Percentiles rank a stretch among this genome's conserved stretches.
Evolutionary conservation across 2,888 invertebrate species (phyloP).

Genomic region (Trichopoda pennipes): DNA sequence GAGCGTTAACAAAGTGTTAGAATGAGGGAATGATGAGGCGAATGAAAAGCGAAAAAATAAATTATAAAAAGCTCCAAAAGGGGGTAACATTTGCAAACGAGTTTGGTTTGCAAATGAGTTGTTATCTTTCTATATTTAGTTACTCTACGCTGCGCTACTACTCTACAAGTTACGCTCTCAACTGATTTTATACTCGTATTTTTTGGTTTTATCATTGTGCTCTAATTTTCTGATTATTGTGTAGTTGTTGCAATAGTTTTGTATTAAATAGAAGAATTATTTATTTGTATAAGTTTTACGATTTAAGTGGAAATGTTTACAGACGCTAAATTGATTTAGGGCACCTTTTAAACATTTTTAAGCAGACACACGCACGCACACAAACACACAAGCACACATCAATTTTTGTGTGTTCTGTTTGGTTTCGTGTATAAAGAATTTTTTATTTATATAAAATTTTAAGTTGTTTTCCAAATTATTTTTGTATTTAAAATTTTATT

Average conservation of each 20-base stretch:
- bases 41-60: background rate
- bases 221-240: background rate
- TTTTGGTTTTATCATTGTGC: background rate
- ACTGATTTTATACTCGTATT: conserved; percentile 14
- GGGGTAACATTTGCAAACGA: conserved; percentile 10
- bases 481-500: no score
- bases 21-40: background rate
- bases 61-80: background rate
- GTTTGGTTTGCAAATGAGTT: conserved; percentile 10
- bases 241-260: background rate
- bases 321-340: conserved; percentile 42
- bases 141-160: background rate
- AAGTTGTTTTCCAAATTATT: no score
- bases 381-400: no score
- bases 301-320: conserved; percentile 40
- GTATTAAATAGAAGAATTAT: background rate
- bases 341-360: background rate
- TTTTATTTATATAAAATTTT: no score
- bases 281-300: conserved; percentile 23
- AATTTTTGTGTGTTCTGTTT: no score
- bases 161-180: background rate
- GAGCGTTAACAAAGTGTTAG: background rate
- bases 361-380: no score
- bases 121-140: background rate
- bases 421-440: no score